Conservation (phyloP, 2,888 invertebrate species). For the Mesorhabditis sp. region DNA sequence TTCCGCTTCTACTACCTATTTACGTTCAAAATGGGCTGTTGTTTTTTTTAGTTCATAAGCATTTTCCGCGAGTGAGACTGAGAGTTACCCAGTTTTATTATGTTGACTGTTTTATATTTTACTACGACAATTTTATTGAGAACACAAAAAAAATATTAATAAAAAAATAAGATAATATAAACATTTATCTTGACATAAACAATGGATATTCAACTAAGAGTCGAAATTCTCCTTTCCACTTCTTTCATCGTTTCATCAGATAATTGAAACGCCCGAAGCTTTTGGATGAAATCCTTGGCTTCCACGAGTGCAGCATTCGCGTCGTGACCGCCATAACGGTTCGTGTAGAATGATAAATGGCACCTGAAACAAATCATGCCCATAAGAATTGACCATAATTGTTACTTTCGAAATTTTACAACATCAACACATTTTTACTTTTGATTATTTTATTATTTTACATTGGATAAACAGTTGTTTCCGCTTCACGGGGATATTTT, state of each 20-base stretch:
- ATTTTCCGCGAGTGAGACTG: no score
- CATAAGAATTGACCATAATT: neutral
- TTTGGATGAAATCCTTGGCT: slow-evolving; percentile 14
- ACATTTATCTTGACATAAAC: slow-evolving; percentile 3
- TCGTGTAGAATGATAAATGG: slow-evolving; percentile 8
- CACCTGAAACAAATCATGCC: slow-evolving; percentile 6
- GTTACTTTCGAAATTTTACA: neutral
- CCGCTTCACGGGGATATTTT: no score
- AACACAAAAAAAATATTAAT: no score
- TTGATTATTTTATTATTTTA: neutral
- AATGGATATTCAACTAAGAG: slow-evolving; percentile 9
- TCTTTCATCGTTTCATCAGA: slow-evolving; percentile 15
- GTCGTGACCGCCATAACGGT: slow-evolving; percentile 7
- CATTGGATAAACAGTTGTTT: neutral
- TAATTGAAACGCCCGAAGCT: slow-evolving; percentile 14
- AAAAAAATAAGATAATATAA: neutral
- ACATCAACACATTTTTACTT: neutral
- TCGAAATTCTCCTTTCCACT: slow-evolving; percentile 14
- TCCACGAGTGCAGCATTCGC: slow-evolving; percentile 13
- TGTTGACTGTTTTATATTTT: no score
- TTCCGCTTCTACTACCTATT: no score
- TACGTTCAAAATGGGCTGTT: no score
- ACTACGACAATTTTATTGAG: no score
- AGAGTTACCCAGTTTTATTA: no score
- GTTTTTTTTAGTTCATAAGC: no score